Percentiles rank a stretch among this genome's conserved stretches.
Conservation (phyloP, 2,797 vertebrate genomes). For the Lepus oiostolus region DNA sequence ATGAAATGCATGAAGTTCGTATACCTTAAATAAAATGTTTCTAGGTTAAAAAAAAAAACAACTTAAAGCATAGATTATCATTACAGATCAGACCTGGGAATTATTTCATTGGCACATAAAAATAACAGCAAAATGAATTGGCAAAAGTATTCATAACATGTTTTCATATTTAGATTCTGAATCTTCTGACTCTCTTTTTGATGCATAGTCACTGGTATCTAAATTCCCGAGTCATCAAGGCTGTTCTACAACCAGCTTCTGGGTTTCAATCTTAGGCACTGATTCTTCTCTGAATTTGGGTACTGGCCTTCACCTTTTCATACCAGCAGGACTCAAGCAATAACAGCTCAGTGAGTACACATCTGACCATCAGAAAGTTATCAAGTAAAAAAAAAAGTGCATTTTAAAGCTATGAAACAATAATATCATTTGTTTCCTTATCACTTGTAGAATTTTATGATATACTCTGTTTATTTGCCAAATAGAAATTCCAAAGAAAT, state of each 20-base stretch:
- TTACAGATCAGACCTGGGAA: background rate
- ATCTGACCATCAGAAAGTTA: background rate
- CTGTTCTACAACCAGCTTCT: background rate
- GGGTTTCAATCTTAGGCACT: background rate
- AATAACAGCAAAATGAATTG: background rate
- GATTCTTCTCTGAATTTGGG: background rate
- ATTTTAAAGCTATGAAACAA: conserved; percentile 8
- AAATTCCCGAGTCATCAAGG: background rate
- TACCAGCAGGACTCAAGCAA: background rate
- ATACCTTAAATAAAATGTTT: no score
- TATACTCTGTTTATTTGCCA: background rate
- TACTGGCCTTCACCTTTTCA: background rate
- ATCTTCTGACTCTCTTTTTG: background rate
- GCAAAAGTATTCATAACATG: background rate
- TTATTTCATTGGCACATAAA: background rate
- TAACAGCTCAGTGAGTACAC: background rate
- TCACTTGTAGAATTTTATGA: conserved; percentile 43
- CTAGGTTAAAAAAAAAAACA: no score
- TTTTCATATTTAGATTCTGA: background rate
- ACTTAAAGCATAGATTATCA: background rate
- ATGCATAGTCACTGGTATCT: background rate
- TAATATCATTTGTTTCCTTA: background rate
- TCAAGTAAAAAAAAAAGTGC: background rate
- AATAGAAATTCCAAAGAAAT: conserved; percentile 43
- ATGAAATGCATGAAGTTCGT: no score